Evolutionary conservation across 1,140 invertebrate species (phyloP), one percentile per base, ranked within the genome.

Genomic region (Drosophila murphyi): DNA sequence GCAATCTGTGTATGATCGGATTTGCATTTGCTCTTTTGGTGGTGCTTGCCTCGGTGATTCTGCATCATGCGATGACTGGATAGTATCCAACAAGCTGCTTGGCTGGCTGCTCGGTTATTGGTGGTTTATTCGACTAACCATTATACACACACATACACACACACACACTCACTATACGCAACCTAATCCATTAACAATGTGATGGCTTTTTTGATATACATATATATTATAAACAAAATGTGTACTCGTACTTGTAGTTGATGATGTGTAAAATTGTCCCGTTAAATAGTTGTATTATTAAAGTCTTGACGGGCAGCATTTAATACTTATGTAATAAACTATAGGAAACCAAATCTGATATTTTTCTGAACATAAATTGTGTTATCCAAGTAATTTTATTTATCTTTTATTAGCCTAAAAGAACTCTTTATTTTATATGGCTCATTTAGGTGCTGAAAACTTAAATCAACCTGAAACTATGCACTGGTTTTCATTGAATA

Each of bases 241-340:
- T 87, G 80, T 87, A 87, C 72, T 76, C 55, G 52, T 64, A 71
- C 60, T 70, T 61, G 28, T 82, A 72, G 72, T 88, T 82, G 83
- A 80, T 61, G 50, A 74, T 72, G 55, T 67, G 60, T 60, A 70
- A 62, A 83, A 74, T 62, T 79, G 86, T 83, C 83, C 87, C 83
- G 83, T 87, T 87, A 74, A 72, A 89, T 87, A 89, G 85, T 87
- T 88, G 72, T 89, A 83, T 77, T 87, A 81, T 82, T 75, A 65
- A 83, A 78, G 80, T 76, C 78, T 80, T 72, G 74, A 70, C 75
- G 80, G 87, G 85, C 80, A 80, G 83, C 83, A 87, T 87, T 87
- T 87, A 87, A 87, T 75, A 87, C 57, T 56, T 71, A 59, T 75
- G 52, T 74, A 74, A 74, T 74, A 74, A 74, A 74, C 57, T 43